phyloP scores from a whole-genome alignment of 2,888 invertebrate species.

The Melinopterus prodromus region DNA sequence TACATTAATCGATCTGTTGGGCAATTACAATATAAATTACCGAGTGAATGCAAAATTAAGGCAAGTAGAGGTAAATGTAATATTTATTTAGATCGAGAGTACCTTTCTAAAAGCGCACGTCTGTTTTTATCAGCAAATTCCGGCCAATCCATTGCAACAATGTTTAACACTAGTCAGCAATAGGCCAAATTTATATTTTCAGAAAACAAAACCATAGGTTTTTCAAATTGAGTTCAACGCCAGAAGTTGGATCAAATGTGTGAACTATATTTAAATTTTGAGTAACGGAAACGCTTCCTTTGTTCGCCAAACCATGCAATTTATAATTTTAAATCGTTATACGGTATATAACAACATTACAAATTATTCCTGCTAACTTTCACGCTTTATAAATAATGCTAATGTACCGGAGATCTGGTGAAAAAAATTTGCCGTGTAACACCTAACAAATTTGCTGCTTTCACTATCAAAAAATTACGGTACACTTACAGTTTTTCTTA shows the following conservation, averaged over 20 bases:
- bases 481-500: background rate
- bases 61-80: background rate
- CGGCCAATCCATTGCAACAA: background rate
- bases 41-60: background rate
- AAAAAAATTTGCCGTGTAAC: background rate
- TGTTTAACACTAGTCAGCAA: background rate
- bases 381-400: background rate
- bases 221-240: background rate
- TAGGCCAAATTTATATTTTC: background rate
- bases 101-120: background rate
- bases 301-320: background rate
- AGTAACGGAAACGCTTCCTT: background rate
- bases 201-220: background rate
- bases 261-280: background rate
- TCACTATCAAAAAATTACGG: background rate
- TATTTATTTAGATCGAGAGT: background rate
- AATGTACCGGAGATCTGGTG: background rate
- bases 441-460: background rate
- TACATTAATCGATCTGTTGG: background rate
- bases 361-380: background rate
- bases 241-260: background rate
- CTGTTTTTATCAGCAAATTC: background rate
- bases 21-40: background rate
- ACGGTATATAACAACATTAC: constrained; percentile 4
- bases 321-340: background rate